Percentiles rank a stretch among this genome's conserved stretches.
These are phyloP conservation scores for Elysia chlorotica DNA, from an alignment of 1,140 invertebrate species.

Conservation along the genomic window DNA sequence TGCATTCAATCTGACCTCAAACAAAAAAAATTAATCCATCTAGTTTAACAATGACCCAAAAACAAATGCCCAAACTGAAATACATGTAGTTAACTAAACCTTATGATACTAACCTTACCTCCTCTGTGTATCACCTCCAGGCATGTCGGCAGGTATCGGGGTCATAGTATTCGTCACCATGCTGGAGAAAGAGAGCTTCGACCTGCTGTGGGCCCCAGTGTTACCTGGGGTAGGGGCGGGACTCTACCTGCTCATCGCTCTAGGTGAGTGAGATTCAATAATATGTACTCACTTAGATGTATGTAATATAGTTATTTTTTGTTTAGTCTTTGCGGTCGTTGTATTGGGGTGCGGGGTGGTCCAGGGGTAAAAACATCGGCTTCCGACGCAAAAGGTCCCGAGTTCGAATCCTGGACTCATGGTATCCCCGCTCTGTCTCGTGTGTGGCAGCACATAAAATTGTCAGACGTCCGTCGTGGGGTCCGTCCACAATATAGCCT, in stretches of 20 bases:
- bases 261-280: conserved; percentile 7
- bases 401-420: neutral
- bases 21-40: too few relatives aligned
- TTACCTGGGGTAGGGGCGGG: conserved; percentile 27
- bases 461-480: too few relatives aligned
- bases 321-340: neutral
- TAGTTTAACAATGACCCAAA: too few relatives aligned
- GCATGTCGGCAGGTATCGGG: conserved; percentile 19
- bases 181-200: conserved; percentile 26
- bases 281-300: neutral
- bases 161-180: conserved; percentile 32
- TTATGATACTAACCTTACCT: too few relatives aligned
- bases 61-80: too few relatives aligned
- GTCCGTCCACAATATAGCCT: too few relatives aligned
- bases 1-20: too few relatives aligned
- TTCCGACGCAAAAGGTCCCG: neutral
- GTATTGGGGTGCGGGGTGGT: too few relatives aligned
- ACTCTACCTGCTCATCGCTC: conserved; percentile 26
- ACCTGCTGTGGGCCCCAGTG: conserved; percentile 33
- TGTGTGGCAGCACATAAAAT: too few relatives aligned
- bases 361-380: neutral
- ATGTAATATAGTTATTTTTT: neutral
- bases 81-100: too few relatives aligned
- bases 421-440: neutral
- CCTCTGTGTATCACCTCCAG: too few relatives aligned